phyloP scores from a whole-genome alignment of 2,113 vertebrate species.

The Cettia cetti region DNA sequence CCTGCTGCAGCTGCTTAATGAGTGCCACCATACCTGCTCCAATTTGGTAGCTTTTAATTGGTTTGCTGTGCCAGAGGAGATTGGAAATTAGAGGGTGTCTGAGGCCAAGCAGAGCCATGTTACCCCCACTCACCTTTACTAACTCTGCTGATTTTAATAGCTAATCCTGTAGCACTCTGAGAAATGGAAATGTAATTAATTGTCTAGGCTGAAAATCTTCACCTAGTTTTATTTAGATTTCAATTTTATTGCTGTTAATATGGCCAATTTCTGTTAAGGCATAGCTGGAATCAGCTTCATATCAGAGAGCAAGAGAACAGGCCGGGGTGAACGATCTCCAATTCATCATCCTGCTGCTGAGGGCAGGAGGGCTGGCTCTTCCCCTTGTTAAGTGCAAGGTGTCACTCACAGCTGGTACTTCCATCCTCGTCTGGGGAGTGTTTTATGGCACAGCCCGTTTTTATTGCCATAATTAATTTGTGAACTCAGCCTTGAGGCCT shows the following conservation, averaged over 20 bases:
- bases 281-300: neutral
- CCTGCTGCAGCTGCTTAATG: neutral
- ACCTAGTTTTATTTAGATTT: slow-evolving; percentile 30
- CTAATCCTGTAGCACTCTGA: neutral
- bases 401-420: slow-evolving; percentile 22
- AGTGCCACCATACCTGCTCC: neutral
- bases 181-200: slow-evolving; percentile 28
- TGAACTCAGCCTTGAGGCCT: slow-evolving; percentile 29
- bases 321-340: neutral
- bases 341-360: neutral
- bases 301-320: neutral
- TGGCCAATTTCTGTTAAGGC: neutral
- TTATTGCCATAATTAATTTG: slow-evolving; percentile 59
- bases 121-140: neutral
- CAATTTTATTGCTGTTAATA: neutral
- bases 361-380: neutral
- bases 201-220: neutral
- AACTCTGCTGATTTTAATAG: neutral
- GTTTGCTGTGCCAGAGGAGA: neutral
- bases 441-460: slow-evolving; percentile 1
- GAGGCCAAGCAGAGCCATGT: neutral
- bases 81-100: slow-evolving; percentile 31
- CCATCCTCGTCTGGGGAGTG: neutral
- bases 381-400: neutral
- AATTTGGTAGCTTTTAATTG: slow-evolving; percentile 21